Percentiles rank a stretch among this genome's conserved stretches.
phyloP scores from a whole-genome alignment of 2,797 vertebrate species.

The Hapalemur alaotrensis region DNA sequence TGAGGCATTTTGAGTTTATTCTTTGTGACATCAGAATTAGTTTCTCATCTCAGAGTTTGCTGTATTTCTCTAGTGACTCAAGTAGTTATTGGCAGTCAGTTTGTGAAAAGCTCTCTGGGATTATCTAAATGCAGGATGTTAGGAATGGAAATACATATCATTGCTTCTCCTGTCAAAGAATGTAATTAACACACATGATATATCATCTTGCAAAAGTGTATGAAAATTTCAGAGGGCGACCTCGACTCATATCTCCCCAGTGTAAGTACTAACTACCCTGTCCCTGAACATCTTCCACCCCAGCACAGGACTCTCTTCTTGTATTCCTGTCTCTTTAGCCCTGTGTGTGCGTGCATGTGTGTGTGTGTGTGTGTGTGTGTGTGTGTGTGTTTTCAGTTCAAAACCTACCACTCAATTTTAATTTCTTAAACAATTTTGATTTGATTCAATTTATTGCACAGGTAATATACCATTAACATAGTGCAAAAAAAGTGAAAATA shows the following conservation, averaged over 20 bases:
- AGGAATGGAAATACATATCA: slow-evolving; percentile 28
- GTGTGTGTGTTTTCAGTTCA: background rate
- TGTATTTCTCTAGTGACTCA: slow-evolving; percentile 47
- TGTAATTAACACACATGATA: slow-evolving; percentile 43
- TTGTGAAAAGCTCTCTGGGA: slow-evolving; percentile 53
- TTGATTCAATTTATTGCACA: background rate
- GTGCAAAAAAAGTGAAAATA: background rate
- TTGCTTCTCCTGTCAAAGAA: slow-evolving; percentile 49
- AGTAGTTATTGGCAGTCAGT: slow-evolving; percentile 54
- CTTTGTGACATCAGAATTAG: slow-evolving; percentile 38
- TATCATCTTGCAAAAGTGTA: slow-evolving; percentile 14
- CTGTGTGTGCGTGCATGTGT: background rate
- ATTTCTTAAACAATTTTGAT: background rate
- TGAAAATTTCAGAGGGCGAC: slow-evolving; percentile 21
- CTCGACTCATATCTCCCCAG: background rate
- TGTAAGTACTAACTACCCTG: rapidly evolving
- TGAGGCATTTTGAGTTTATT: background rate
- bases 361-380: background rate
- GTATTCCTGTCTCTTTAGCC: background rate
- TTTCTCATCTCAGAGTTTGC: slow-evolving; percentile 40
- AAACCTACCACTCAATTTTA: background rate
- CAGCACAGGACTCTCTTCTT: background rate
- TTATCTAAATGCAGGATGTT: slow-evolving; percentile 59
- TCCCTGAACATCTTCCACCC: background rate
- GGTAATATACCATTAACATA: background rate